Evolutionary conservation across 2,113 vertebrate genomes (phyloP), one percentile per base, ranked within the genome.

Genomic region (Forbesichthys agassizii): DNA sequence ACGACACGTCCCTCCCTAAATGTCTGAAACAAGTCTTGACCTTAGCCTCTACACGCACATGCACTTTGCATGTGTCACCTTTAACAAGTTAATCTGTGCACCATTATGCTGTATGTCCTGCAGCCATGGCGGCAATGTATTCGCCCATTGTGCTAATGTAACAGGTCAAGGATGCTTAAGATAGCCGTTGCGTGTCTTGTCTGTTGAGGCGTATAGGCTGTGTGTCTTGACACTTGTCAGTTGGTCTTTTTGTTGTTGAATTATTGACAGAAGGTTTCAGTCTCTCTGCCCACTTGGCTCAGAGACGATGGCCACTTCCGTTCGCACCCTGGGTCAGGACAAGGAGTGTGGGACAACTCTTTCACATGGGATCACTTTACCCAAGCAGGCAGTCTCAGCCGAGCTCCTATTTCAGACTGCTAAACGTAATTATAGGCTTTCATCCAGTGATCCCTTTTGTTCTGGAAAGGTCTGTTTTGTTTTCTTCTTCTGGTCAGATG

Each of bases 281-380:
- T 42, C 7, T 8, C 36, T 42, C 36, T 42, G 36, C 53, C 53
- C 53, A 52, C 13, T 52, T 52, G 49, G 49, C 11, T 11, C 11
- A 52, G 11, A 52, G 3, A 11, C 49, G 0, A 3, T 14, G 4
- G 63, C 47, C 53, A 57, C 33, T 73, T 18, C 57, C 46, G 10
- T 13, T 63, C 54, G 64, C 61, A 69, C 49, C 51, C 54, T 8
- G 3, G 64, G 64, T 56, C 58, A 56, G 79, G 60, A 75, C 70
- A 75, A 11, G 72, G 51, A 78, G 70, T 81, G 48, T 64, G 48
- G 78, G 79, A 66, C 73, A 72, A 64, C 71, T 66, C 42, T 0
- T 77, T 88, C 79, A 84, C 88, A 78, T 89, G 86, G 89, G 86
- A 86, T 86, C 84, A 86, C 71, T 86, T 87, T 85, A 71, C 62